Base-by-base conservation (phyloP, 2,113 vertebrate genomes). In the Candoia aspera region DNA sequence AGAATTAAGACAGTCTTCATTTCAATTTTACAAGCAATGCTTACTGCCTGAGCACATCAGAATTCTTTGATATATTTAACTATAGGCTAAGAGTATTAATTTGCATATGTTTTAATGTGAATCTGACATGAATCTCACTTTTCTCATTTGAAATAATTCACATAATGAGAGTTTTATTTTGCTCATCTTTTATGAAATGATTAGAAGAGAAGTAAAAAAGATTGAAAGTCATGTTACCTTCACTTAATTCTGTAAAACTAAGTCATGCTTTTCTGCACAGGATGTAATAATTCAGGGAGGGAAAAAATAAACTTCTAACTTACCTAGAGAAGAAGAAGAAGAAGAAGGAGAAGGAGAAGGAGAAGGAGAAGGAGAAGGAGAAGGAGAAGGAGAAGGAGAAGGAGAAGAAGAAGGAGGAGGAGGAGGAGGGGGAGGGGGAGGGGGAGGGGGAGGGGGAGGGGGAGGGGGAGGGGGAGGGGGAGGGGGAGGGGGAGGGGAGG, bases 81-180 rank as follows among this genome's bases (percentile, higher is more conserved):
- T 96, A 94, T 84, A 88, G 94, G 96, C 94, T 95, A 96, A 95
- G 58, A 92, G 91, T 96, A 96, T 94, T 93, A 95, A 97, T 97
- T 95, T 95, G 89, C 93, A 97, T 85, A 90, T 42, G 0, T 11
- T 90, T 93, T 29, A 0, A 88, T 92, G 93, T 94, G 46, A 93
- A 86, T 85, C 59, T 24, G 90, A 94, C 84, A 87, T 17, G 0
- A 24, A 90, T 15, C 55, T 8, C 26, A 1, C 8, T 92, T 90
- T 93, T 29, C 91, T 64, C 49, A 86, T 91, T 90, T 91, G 91
- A 5, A 53, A 91, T 92, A 94, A 62, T 68, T 87, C 11, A 23
- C 53, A 83, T 42, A n/a, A 93, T 83, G 15, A 93, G 94, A 29
- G 59, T 87, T 92, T 92, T 89, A 84, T 95, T 95, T 90, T 10